These are phyloP conservation scores for Calephelis nemesis DNA, from an alignment of 1,140 invertebrate genomes.

Conservation along the genomic window DNA sequence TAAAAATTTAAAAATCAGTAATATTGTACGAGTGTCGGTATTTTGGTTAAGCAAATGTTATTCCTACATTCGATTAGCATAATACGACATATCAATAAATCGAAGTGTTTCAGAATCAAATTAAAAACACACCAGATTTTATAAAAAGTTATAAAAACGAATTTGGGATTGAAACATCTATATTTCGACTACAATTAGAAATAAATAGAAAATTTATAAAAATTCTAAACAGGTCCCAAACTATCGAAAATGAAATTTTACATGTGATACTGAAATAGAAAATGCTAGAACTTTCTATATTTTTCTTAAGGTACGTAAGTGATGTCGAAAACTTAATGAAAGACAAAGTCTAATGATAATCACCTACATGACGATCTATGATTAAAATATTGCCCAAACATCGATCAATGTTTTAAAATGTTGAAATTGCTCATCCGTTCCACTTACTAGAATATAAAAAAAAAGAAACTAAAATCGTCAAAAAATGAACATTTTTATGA, in stretches of 20 bases:
- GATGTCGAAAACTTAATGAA: conserved; percentile 1
- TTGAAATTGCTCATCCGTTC: not conserved
- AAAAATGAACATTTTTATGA: too few relatives aligned
- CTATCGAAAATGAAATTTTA: conserved; percentile 8
- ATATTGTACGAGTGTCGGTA: too few relatives aligned
- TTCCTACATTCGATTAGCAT: too few relatives aligned
- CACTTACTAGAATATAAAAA: too few relatives aligned
- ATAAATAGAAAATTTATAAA: conserved; percentile 9
- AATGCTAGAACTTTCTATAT: not conserved
- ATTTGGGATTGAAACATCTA: conserved; percentile 1
- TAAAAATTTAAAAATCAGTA: too few relatives aligned
- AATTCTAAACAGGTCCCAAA: conserved; percentile 10
- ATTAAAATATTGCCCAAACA: conserved; percentile 9
- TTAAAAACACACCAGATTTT: not conserved
- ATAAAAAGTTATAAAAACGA: conserved; percentile 3
- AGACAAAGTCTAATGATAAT: not conserved
- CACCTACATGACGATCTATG: not conserved
- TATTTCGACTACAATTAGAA: not conserved
- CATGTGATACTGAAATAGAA: conserved; percentile 5
- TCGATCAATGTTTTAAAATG: too few relatives aligned
- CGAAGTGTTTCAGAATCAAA: too few relatives aligned
- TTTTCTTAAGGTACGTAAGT: conserved; percentile 9
- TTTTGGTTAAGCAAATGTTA: too few relatives aligned
- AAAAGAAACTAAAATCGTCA: too few relatives aligned
- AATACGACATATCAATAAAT: too few relatives aligned